Evolutionary conservation across 2,113 vertebrate genomes (phyloP).

Genomic region (Gopherus evgoodei): DNA sequence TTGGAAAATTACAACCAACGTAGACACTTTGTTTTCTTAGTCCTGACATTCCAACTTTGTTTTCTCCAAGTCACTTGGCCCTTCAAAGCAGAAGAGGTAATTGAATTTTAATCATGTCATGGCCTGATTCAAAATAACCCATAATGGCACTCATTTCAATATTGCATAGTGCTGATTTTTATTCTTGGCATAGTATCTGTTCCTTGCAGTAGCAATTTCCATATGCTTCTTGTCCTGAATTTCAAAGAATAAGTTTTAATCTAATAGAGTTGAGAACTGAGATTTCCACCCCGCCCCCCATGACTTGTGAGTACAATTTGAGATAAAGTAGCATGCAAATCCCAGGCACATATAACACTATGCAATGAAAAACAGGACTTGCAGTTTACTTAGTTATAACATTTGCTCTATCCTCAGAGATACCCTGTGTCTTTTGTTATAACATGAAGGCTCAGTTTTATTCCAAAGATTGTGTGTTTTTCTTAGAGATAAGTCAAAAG

Average conservation of each 20-base stretch:
- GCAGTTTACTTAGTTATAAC: constrained; percentile 16
- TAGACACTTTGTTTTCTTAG: constrained; percentile 44
- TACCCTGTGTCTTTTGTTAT: constrained; percentile 24
- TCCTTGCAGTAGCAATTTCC: constrained; percentile 62
- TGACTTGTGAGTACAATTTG: constrained; percentile 36
- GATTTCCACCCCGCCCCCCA: not conserved
- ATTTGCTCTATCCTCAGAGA: constrained; percentile 28
- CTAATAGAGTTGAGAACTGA: constrained; percentile 66
- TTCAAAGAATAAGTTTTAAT: constrained; percentile 57
- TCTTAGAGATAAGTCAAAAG: not conserved
- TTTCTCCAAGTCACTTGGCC: constrained; percentile 27
- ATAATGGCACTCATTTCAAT: constrained; percentile 47
- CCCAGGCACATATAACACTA: not conserved
- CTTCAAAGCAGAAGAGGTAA: constrained; percentile 40
- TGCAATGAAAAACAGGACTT: constrained; percentile 14
- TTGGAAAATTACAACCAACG: not conserved
- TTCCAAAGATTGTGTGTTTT: constrained; percentile 31
- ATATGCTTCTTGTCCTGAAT: constrained; percentile 68
- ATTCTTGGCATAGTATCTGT: constrained; percentile 24
- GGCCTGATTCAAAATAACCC: constrained; percentile 40
- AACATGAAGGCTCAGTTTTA: constrained; percentile 38
- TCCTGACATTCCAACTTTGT: not conserved
- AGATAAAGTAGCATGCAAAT: not conserved
- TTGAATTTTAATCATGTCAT: constrained; percentile 52
- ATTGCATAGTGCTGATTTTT: constrained; percentile 42